Evolutionary conservation across 2,113 vertebrate genomes (phyloP), one percentile per base, ranked within the genome.

Genomic region (Salvelinus fontinalis): DNA sequence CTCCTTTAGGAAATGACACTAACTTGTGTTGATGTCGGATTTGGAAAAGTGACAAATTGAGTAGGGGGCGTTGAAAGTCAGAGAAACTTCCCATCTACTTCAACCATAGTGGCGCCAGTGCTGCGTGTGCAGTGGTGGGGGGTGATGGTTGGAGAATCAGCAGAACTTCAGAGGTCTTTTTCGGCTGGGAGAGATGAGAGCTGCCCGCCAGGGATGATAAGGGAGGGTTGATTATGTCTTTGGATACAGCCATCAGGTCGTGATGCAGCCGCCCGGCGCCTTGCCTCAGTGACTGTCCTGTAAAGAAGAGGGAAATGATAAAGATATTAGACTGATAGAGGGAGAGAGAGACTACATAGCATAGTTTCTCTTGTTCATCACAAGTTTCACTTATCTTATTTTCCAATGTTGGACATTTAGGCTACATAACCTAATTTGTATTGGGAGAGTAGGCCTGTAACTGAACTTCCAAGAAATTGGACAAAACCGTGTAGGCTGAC

Each of bases 161-260:
- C 81, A 54, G 51, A 54, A 71, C 68, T 75, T 88, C 86, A 87
- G 71, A 81, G 73, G 71, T 78, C 44, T 29, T 73, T 3, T 78
- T 82, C 81, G 75, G 79, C 57, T 18, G 66, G 34, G n/a, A 48
- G 27, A 49, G 3, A 71, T 68, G 71, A 60, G 27, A 49, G 70
- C 69, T 59, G 69, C 78, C 39, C 49, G 57, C 75, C 69, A 18
- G 70, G 71, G 74, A 60, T 22, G 74, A 60, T 22, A 69, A 48
- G 64, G 77, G 62, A 72, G 74, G 75, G 44, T 54, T 22, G 57
- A 60, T 69, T 57, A 81, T 70, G 71, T 85, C 84, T 82, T 85
- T 88, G 82, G 79, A 74, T 86, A 77, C 22, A 87, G 90, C 90
- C 92, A 89, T 89, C 79, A 5, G 81, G 81, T 80, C 20, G 70